Evolutionary conservation across 1,140 invertebrate genomes (phyloP).

Genomic region (Pissodes strobi): DNA sequence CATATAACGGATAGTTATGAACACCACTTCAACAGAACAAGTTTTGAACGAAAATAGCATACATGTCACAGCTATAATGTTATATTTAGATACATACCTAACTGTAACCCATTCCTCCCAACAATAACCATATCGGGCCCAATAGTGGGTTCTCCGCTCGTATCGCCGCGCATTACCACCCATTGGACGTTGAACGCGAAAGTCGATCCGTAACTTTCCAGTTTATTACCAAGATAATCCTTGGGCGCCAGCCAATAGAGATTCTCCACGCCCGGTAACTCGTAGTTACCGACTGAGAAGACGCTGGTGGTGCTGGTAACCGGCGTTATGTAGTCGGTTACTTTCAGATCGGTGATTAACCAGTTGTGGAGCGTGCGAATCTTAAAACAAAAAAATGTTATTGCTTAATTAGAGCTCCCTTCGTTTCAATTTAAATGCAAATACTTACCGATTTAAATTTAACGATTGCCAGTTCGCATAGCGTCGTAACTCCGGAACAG

Average conservation of each 20-base stretch:
- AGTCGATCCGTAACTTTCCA: conserved; percentile 83
- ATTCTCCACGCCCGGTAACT: conserved; percentile 70
- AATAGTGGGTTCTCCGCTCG: conserved; percentile 79
- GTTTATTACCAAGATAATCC: conserved; percentile 72
- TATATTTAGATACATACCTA: conserved; percentile 22
- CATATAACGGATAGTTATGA: no score
- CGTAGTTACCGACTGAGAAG: conserved; percentile 66
- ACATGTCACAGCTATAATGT: no score
- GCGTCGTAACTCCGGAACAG: conserved; percentile 83
- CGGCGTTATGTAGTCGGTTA: conserved; percentile 58
- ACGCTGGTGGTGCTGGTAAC: conserved; percentile 61
- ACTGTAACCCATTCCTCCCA: conserved; percentile 60
- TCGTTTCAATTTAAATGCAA: no score
- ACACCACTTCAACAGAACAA: no score
- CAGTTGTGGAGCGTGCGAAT: conserved; percentile 66
- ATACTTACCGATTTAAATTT: conserved; percentile 62
- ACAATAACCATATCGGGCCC: conserved; percentile 84
- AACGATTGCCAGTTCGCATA: conserved; percentile 70
- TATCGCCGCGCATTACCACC: conserved; percentile 85
- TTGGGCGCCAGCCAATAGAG: conserved; percentile 90
- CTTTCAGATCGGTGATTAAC: conserved; percentile 67
- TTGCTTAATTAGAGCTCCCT: no score
- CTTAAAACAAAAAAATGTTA: conserved; percentile 52
- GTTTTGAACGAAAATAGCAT: no score
- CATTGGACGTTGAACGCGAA: conserved; percentile 80